Percentiles rank a stretch among this genome's conserved stretches.
Evolutionary conservation across 2,113 vertebrate species (phyloP).

Genomic region (Hypomesus transpacificus): DNA sequence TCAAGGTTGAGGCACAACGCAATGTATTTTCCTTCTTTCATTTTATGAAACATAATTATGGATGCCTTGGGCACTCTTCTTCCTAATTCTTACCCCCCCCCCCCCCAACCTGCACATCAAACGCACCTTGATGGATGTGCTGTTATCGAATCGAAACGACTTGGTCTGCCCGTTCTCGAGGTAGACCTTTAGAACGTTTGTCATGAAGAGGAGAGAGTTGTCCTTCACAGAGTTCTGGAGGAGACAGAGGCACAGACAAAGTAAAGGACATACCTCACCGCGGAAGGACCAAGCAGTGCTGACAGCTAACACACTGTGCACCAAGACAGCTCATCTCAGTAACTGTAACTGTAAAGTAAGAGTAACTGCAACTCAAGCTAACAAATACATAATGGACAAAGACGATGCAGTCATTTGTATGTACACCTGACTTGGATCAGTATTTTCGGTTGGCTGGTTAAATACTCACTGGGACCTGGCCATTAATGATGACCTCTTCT

Average conservation of each 20-base stretch:
- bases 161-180: slow-evolving; percentile 98
- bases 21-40: background rate
- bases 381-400: too few relatives aligned
- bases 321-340: too few relatives aligned
- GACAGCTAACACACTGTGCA: too few relatives aligned
- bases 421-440: too few relatives aligned
- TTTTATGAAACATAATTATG: slow-evolving; percentile 29
- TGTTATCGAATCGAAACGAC: slow-evolving; percentile 95
- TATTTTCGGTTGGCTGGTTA: background rate
- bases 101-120: background rate
- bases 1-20: background rate
- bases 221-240: slow-evolving; percentile 92
- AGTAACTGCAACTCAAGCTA: too few relatives aligned
- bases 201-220: slow-evolving; percentile 97
- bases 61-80: slow-evolving; percentile 12
- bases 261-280: background rate
- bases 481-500: slow-evolving; percentile 97
- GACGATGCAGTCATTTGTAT: too few relatives aligned
- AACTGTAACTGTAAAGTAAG: too few relatives aligned
- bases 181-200: slow-evolving; percentile 98
- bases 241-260: background rate
- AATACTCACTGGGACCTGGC: slow-evolving; percentile 89
- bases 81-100: background rate
- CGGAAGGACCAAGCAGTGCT: too few relatives aligned
- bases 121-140: slow-evolving; percentile 92